Evolutionary conservation across 2,888 invertebrate species (phyloP), one percentile per base, ranked within the genome.

Genomic region (Trimorus sp.): DNA sequence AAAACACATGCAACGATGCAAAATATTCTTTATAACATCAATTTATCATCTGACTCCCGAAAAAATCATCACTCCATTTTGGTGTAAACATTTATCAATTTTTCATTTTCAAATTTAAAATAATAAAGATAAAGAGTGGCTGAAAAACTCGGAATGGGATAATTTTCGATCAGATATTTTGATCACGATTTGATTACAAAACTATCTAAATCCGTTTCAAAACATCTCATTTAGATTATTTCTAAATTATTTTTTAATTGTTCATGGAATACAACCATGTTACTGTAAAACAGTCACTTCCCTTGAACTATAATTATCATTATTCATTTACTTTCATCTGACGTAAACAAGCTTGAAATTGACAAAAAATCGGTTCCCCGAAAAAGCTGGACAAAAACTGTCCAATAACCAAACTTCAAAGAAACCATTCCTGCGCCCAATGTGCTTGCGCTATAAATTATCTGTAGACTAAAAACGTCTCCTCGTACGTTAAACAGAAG

Each of bases 371-470:
- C 5, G 12, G 9, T 8, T 26, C 14, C 7, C 12, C 12, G 54
- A 65, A 70, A 62, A 68, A 9, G 16, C 12, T 16, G 56, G 40
- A 56, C 68, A 79, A 79, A 68, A n/a, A 68, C 8, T 66, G 16
- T 62, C 63, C 58, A 70, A 70, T 69, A 79, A 70, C 53, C 53
- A 75, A 79, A 59, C 74, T 79, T 75, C 70, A 70, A 70, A 71
- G 75, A 80, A 76, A 75, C 5, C 40, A 59, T 75, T 65, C 60
- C 70, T 75, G 70, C 58, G 14, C 12, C 48, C 51, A 26, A 63
- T 79, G 56, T 69, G 59, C 58, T 70, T 54, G 71, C 15, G 63
- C 76, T 71, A 81, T 71, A 76, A 81, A 76, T 81, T 71, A 76
- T 56, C 62, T 62, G 62, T 36, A 48, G 66, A n/a, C 76, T 73